phyloP scores from a whole-genome alignment of 2,888 invertebrate genomes.

The Drosophila mayaguana region DNA sequence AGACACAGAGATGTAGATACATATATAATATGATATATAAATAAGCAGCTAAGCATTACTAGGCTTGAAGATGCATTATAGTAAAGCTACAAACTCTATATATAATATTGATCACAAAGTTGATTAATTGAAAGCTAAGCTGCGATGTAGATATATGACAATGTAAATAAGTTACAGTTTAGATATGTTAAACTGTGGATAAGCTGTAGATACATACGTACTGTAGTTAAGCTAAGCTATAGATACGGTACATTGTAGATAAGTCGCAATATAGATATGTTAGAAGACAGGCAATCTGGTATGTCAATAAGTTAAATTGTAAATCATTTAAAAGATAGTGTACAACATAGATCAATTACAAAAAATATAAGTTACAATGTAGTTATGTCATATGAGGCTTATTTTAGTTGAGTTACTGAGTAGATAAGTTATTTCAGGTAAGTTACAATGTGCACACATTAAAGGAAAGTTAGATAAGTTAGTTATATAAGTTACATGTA shows the following conservation, averaged over 20 bases:
- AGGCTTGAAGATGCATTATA: too few species aligned
- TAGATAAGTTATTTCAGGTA: background rate
- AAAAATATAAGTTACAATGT: background rate
- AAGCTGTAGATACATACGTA: background rate
- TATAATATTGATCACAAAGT: too few species aligned
- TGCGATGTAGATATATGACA: background rate
- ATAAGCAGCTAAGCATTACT: too few species aligned
- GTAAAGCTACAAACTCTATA: too few species aligned
- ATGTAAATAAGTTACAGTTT: background rate
- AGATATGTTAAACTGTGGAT: background rate
- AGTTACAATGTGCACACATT: background rate
- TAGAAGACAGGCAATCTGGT: too few species aligned
- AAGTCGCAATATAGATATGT: too few species aligned
- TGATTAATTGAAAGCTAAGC: too few species aligned
- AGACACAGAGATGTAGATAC: too few species aligned
- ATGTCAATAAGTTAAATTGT: too few species aligned
- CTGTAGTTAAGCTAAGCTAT: background rate
- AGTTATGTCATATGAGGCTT: background rate
- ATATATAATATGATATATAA: too few species aligned
- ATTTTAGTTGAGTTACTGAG: too few species aligned
- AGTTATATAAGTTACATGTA: background rate
- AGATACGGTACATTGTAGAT: background rate
- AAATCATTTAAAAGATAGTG: background rate
- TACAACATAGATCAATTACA: background rate
- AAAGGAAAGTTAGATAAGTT: too few species aligned